A percentile compares a stretch with the other conserved stretches of the same genome.
These are phyloP conservation scores for Buathra laborator DNA, from an alignment of 2,888 invertebrate species.

Conservation along the genomic window DNA sequence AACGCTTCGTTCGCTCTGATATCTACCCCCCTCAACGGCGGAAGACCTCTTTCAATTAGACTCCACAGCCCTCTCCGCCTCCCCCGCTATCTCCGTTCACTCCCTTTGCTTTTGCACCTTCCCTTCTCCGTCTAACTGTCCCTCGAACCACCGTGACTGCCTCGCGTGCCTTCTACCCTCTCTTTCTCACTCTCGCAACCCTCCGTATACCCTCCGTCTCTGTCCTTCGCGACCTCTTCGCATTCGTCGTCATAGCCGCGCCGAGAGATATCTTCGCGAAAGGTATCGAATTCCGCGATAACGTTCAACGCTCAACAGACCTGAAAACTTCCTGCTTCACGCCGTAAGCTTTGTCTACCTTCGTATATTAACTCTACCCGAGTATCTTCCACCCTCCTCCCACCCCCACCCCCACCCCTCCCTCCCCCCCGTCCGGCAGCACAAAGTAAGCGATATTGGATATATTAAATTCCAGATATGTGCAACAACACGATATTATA, in stretches of 20 bases:
- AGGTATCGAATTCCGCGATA: slow-evolving; percentile 33
- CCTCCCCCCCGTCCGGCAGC: too few species aligned
- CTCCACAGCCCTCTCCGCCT: slow-evolving; percentile 73
- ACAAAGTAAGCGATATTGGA: background rate
- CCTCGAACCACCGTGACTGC: background rate
- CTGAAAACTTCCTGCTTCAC: slow-evolving; percentile 2
- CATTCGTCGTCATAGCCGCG: slow-evolving; percentile 6
- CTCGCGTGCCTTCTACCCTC: slow-evolving; percentile 15
- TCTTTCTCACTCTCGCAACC: slow-evolving; percentile 7
- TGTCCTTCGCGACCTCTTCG: slow-evolving; percentile 3
- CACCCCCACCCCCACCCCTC: too few species aligned
- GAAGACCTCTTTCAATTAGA: slow-evolving; percentile 84
- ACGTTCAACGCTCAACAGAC: background rate
- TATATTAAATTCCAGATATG: background rate
- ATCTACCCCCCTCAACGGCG: slow-evolving; percentile 75
- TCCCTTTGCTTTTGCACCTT: slow-evolving; percentile 51
- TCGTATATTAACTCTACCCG: background rate
- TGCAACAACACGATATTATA: background rate
- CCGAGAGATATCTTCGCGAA: background rate
- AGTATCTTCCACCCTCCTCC: background rate
- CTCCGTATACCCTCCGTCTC: background rate
- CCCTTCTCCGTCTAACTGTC: slow-evolving; percentile 56
- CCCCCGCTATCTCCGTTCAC: slow-evolving; percentile 51
- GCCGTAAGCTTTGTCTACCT: background rate
- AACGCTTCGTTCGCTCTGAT: slow-evolving; percentile 81